Percentiles rank a stretch among this genome's conserved stretches.
Evolutionary conservation across 2,113 vertebrate genomes (phyloP).

Genomic region (Struthidea cinerea): DNA sequence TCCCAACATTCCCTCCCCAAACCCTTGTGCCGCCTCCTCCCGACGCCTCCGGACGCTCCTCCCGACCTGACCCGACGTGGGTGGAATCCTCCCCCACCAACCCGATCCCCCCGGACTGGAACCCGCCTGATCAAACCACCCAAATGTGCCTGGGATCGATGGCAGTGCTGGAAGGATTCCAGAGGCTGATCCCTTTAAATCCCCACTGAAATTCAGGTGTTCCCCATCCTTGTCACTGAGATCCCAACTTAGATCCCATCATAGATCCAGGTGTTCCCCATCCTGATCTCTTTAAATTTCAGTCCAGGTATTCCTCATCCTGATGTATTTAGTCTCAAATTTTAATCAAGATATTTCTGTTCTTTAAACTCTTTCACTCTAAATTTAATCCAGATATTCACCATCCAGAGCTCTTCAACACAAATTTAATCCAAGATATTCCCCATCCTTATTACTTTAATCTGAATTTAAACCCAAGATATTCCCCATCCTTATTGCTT

Average conservation of each 20-base stretch:
- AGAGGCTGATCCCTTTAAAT: neutral
- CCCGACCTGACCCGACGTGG: rapidly evolving
- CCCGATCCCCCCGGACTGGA: rapidly evolving
- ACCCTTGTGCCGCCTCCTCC: neutral
- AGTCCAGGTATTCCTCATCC: too few relatives aligned
- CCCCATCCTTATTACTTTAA: neutral
- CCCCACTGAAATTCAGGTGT: neutral
- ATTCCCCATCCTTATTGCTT: neutral
- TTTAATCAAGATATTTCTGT: neutral
- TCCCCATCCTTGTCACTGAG: neutral
- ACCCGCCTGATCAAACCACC: neutral
- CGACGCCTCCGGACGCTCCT: neutral
- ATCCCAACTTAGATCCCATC: neutral
- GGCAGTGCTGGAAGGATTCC: neutral
- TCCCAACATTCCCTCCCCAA: neutral
- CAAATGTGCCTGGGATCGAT: rapidly evolving
- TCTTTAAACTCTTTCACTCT: neutral
- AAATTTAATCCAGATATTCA: neutral
- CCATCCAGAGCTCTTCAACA: neutral
- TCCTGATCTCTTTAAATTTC: neutral
- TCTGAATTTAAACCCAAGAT: neutral
- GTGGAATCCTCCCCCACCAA: too few relatives aligned
- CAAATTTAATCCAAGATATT: neutral
- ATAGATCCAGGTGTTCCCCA: neutral
- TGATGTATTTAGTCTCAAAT: neutral